These are phyloP conservation scores for Brachystomella parvula DNA, from an alignment of 1,140 invertebrate genomes.

Conservation along the genomic window DNA sequence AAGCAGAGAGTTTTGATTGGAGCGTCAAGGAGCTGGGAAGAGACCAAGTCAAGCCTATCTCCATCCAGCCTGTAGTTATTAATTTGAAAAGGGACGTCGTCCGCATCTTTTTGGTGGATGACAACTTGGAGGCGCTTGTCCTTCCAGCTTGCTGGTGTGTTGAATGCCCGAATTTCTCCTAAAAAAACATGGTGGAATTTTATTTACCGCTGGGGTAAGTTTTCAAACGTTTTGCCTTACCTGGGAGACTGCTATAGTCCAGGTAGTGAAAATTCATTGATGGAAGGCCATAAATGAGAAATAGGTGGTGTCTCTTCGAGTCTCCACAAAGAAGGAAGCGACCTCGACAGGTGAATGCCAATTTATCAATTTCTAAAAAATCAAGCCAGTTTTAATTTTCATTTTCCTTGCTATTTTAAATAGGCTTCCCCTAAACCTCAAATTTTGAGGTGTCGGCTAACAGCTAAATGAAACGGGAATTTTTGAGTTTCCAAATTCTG, in stretches of 20 bases:
- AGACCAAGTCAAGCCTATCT: slow-evolving; percentile 24
- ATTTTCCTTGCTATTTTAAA: too few species aligned
- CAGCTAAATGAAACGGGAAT: too few species aligned
- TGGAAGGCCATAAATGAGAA: slow-evolving; percentile 25
- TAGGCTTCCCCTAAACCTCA: too few species aligned
- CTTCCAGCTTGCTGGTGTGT: slow-evolving; percentile 13
- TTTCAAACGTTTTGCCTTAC: too few species aligned
- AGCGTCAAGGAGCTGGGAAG: slow-evolving; percentile 24
- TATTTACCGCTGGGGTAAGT: neutral
- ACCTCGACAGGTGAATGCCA: slow-evolving; percentile 21
- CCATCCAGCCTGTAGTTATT: slow-evolving; percentile 28
- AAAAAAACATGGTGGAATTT: neutral
- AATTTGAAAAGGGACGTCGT: slow-evolving; percentile 18
- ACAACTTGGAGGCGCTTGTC: slow-evolving; percentile 33
- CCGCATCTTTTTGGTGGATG: slow-evolving; percentile 8
- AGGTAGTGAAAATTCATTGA: slow-evolving; percentile 27
- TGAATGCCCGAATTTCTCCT: slow-evolving; percentile 28
- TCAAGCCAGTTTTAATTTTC: neutral
- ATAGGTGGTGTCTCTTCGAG: slow-evolving; percentile 4
- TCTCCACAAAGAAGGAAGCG: slow-evolving; percentile 21
- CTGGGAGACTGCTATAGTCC: slow-evolving; percentile 22
- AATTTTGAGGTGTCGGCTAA: too few species aligned
- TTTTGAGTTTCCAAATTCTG: too few species aligned
- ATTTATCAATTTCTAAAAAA: slow-evolving; percentile 13
- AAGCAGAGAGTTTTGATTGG: slow-evolving; percentile 26